phyloP scores from a whole-genome alignment of 1,140 invertebrate genomes.

The Pogonomyrmex barbatus region DNA sequence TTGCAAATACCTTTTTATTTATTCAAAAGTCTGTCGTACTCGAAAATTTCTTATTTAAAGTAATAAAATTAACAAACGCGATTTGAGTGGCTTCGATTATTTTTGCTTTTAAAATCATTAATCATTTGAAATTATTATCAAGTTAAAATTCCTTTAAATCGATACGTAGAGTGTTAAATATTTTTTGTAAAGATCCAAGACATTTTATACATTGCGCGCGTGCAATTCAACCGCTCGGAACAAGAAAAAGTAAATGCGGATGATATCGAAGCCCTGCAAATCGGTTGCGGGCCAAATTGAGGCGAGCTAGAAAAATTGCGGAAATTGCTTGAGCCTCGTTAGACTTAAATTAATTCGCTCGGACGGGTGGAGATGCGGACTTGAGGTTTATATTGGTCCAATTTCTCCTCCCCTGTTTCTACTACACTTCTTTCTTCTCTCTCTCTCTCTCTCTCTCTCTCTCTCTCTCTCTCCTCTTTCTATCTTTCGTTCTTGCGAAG shows the following conservation, averaged over 20 bases:
- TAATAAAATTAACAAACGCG: not conserved
- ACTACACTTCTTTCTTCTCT: not conserved
- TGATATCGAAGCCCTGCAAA: constrained; percentile 54
- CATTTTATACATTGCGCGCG: not conserved
- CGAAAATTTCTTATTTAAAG: not conserved
- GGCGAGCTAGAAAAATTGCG: constrained; percentile 79
- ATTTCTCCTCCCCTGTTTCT: constrained; percentile 44
- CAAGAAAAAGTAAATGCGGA: constrained; percentile 36
- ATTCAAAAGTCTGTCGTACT: not conserved
- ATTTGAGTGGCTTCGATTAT: not conserved
- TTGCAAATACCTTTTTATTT: not conserved
- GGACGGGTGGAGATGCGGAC: constrained; percentile 70
- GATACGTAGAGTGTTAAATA: not conserved
- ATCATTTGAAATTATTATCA: not conserved
- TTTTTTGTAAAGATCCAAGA: not conserved
- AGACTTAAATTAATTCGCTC: constrained; percentile 82
- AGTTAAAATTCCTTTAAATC: not conserved
- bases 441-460: not conserved
- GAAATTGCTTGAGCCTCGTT: constrained; percentile 78
- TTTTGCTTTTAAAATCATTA: not conserved
- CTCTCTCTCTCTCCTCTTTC: not conserved
- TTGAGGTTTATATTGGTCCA: constrained; percentile 74
- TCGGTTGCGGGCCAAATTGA: constrained; percentile 63
- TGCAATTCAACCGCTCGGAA: constrained; percentile 2
- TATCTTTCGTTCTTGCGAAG: constrained; percentile 49